These are phyloP conservation scores for Acrobeloides nanus DNA, from an alignment of 2,888 invertebrate species.

Conservation along the genomic window DNA sequence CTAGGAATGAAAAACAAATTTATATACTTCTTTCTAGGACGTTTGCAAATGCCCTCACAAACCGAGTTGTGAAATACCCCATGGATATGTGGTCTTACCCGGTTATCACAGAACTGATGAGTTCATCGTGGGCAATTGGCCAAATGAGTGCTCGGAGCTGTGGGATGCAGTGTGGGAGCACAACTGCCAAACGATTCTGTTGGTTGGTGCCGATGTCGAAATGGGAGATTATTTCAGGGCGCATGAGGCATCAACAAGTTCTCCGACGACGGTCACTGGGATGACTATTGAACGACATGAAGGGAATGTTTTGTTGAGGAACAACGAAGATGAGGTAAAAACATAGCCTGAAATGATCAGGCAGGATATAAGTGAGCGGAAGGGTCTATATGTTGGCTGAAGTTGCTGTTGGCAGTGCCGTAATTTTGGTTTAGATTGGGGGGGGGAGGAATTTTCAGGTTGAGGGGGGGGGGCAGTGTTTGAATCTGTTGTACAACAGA, in stretches of 20 bases:
- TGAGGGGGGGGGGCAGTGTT: too few species aligned
- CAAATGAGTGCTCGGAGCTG: slow-evolving; percentile 33
- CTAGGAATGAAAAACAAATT: not conserved
- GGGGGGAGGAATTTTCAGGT: too few species aligned
- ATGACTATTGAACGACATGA: slow-evolving; percentile 28
- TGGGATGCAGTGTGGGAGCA: slow-evolving; percentile 43
- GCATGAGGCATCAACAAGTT: slow-evolving; percentile 16
- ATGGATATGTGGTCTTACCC: slow-evolving; percentile 29
- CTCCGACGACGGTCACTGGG: slow-evolving; percentile 16
- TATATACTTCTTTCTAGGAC: slow-evolving; percentile 16
- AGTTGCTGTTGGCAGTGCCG: too few species aligned
- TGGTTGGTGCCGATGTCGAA: slow-evolving; percentile 23
- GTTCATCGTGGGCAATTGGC: slow-evolving; percentile 42
- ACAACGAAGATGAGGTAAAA: slow-evolving; percentile 26
- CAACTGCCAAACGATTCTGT: slow-evolving; percentile 35
- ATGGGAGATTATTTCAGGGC: slow-evolving; percentile 22
- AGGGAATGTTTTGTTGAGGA: slow-evolving; percentile 29
- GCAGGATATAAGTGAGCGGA: too few species aligned
- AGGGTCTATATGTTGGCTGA: too few species aligned
- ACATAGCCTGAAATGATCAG: too few species aligned
- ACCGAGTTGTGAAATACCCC: slow-evolving; percentile 24
- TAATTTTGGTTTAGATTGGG: too few species aligned
- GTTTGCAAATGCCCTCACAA: slow-evolving; percentile 38
- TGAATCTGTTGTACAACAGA: too few species aligned
- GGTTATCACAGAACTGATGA: slow-evolving; percentile 50